phyloP scores from a whole-genome alignment of 2,888 invertebrate genomes.

The Rhabditoides inermis region DNA sequence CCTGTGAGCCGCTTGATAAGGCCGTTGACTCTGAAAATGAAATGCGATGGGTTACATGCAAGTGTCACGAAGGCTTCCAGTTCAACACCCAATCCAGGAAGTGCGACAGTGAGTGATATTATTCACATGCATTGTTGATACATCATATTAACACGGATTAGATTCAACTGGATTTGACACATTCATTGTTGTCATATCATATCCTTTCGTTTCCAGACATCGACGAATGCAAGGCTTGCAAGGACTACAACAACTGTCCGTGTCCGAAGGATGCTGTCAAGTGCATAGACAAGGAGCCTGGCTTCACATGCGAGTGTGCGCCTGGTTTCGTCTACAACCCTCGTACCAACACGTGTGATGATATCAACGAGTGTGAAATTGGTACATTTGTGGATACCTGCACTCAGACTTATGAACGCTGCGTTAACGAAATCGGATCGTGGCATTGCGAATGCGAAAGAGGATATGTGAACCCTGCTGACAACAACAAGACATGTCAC shows the following conservation, averaged over 20 bases:
- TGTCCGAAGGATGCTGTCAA: conserved; percentile 7
- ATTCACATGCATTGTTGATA: too few relatives aligned
- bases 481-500: conserved; percentile 3
- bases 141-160: too few relatives aligned
- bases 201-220: conserved; percentile 1
- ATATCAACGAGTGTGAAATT: conserved; percentile 3
- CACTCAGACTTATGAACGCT: neutral
- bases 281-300: conserved; percentile 4
- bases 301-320: conserved; percentile 7
- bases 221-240: conserved; percentile 7
- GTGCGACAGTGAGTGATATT: conserved; percentile 8
- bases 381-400: conserved; percentile 5
- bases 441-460: conserved; percentile 6
- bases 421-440: neutral
- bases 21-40: conserved; percentile 3
- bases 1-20: neutral
- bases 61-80: conserved; percentile 5
- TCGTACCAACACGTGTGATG: conserved; percentile 3
- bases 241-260: conserved; percentile 8
- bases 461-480: conserved; percentile 4
- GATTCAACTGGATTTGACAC: too few relatives aligned
- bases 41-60: conserved; percentile 7
- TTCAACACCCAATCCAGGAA: conserved; percentile 5
- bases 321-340: conserved; percentile 5
- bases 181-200: too few relatives aligned